Base-by-base conservation (phyloP, 64 coral and sea anemone genomes). In the Pachyseris speciosa region DNA sequence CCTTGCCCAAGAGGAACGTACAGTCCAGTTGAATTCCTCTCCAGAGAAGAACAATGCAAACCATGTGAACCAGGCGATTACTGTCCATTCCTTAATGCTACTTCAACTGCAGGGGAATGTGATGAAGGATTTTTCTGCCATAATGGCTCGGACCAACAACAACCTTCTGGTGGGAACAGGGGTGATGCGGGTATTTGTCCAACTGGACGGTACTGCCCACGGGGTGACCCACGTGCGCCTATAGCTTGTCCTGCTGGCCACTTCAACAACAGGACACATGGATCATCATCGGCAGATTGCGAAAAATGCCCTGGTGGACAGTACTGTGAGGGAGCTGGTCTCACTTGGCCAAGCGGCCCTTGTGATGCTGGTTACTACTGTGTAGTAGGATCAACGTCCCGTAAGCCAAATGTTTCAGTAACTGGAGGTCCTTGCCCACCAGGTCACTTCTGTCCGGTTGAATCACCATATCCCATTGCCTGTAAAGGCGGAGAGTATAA, bases 121-220 rank as follows among this genome's bases (percentile, higher is more conserved):
- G 75, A 84, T 67, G 86, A 34, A 27, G 97, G 97, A 37, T 99
- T 90, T 61, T 99, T 86, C 74, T 99, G 97, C 55, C 86, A 91
- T 69, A 95, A 95, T 95, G 97, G 97, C 53, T 99, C 97, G 28
- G 97, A 99, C 40, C 89, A 94, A 80, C 64, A 34, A 24, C 83
- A 69, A 41, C 97, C 97, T 9, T 90, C 87, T 74, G 94, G 93
- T 60, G 94, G 97, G 10, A 86, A 98, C 39, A 92, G 52, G 67
- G 97, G 97, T 30, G 86, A 95, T 86, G 97, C 97, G 51, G 97
- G 97, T 26, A 87, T 99, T n/a, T 99, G 97, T 91, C 91, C 94
- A 25, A 67, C 43, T 27, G 97, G 97, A 45, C 76, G 92, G 53
- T 99, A 95, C 40, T 99, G 97, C 30, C 90, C 86, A 7, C 49